Evolutionary conservation across 1,140 invertebrate species (phyloP).

Genomic region (Drosophila funebris): DNA sequence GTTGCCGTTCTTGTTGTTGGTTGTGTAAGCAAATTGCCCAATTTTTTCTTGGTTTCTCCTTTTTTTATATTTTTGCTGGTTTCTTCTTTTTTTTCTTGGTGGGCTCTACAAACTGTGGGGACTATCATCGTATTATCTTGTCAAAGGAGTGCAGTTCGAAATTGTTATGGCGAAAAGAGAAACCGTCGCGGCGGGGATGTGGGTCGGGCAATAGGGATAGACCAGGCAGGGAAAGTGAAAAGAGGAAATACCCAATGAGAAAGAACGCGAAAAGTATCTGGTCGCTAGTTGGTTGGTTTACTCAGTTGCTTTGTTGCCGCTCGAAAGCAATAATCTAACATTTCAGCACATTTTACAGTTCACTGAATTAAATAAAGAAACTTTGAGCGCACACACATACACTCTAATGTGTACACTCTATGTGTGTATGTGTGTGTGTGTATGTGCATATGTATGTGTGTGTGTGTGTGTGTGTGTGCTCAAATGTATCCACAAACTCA

Average conservation of each 20-base stretch:
- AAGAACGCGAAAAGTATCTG: slow-evolving; percentile 47
- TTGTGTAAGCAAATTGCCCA: slow-evolving; percentile 80
- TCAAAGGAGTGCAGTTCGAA: slow-evolving; percentile 80
- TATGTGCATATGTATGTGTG: slow-evolving; percentile 34
- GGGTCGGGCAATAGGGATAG: neutral
- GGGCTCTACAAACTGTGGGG: slow-evolving; percentile 19
- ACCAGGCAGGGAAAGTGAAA: slow-evolving; percentile 3
- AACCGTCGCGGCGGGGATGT: slow-evolving; percentile 42
- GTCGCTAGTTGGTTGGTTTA: slow-evolving; percentile 43
- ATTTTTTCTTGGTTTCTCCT: slow-evolving; percentile 46
- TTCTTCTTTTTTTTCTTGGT: slow-evolving; percentile 9
- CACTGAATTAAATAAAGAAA: slow-evolving; percentile 82
- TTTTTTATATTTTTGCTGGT: slow-evolving; percentile 9
- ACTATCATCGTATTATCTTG: slow-evolving; percentile 80
- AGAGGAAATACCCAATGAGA: slow-evolving; percentile 32
- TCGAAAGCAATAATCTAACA: slow-evolving; percentile 80
- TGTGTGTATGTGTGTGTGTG: slow-evolving; percentile 34
- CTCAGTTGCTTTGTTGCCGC: slow-evolving; percentile 10
- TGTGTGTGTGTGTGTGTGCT: slow-evolving; percentile 33
- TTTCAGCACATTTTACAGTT: slow-evolving; percentile 82
- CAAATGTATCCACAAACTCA: slow-evolving; percentile 73
- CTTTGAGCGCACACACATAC: slow-evolving; percentile 64
- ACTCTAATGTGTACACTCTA: slow-evolving; percentile 51
- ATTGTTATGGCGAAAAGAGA: slow-evolving; percentile 66
- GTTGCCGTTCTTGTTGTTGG: slow-evolving; percentile 57